Evolutionary conservation across 2,797 vertebrate species (phyloP).

Genomic region (Mormyrus proboscirostris): DNA sequence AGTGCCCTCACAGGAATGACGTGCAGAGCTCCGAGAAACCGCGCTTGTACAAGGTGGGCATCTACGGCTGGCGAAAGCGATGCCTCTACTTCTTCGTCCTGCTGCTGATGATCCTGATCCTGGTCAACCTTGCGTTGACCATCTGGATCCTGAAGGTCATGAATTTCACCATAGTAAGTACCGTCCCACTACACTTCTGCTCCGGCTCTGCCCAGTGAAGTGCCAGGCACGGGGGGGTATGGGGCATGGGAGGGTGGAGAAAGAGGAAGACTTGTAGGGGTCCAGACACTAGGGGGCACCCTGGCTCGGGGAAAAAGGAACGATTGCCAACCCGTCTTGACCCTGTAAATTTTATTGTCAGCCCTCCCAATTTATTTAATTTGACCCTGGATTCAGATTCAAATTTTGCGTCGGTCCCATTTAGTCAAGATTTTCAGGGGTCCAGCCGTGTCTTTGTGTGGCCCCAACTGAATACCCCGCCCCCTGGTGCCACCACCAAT

Average conservation of each 20-base stretch:
- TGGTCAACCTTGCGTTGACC: conserved; percentile 97
- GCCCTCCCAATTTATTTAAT: neutral
- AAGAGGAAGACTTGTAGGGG: neutral
- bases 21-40: conserved; percentile 88
- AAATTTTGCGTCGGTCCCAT: neutral
- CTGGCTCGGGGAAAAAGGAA: neutral
- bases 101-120: conserved; percentile 95
- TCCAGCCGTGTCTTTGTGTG: neutral
- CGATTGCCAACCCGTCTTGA: neutral
- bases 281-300: neutral
- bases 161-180: conserved; percentile 99
- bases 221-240: neutral
- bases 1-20: conserved; percentile 87
- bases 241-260: neutral
- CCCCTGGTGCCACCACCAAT: neutral
- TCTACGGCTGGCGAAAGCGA: conserved; percentile 98
- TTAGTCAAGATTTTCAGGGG: neutral
- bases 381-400: neutral
- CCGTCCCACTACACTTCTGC: neutral
- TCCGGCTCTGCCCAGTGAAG: neutral
- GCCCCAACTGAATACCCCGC: neutral
- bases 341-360: conserved; percentile 25
- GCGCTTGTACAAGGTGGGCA: conserved; percentile 97
- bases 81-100: conserved; percentile 99
- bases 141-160: conserved; percentile 99